Evolutionary conservation across 2,888 invertebrate genomes (phyloP), one percentile per base, ranked within the genome.

Genomic region (Nasonia oneida): DNA sequence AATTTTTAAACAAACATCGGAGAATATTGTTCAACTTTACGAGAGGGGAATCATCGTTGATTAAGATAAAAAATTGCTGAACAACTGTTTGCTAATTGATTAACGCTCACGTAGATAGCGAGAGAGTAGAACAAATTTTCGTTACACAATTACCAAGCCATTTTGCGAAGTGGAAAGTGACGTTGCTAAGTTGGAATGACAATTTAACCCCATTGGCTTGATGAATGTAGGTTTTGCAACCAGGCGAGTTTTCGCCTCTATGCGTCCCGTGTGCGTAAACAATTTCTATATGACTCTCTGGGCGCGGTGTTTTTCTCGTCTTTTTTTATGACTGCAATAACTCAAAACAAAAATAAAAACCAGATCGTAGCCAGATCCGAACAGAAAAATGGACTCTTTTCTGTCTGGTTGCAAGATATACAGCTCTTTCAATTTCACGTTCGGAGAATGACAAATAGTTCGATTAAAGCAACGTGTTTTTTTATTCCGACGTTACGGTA

Each of bases 141-240:
- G 29, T 67, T 67, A 29, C 33, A 33, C 67, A 67, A 67, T 67
- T 29, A 12, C 3, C 67, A 8, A 14, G 23, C 33, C 12, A 15
- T 67, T 67, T 29, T 67, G 14, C 57, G 39, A 77, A 57, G 77
- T 57, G 42, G 77, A 77, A 61, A 64, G 77, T 42, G 77, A 77
- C 61, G 23, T 64, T 77, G 23, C 37, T 39, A 64, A 77, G 39
- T 77, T 77, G 23, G 42, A 64, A 39, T 77, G 77, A 77, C 77
- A 64, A 61, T 77, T 64, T 77, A 64, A 64, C 18, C 14, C 39
- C 8, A 37, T 42, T n/a, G 39, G n/a, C 8, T 10, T 64, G 39
- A 42, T 39, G 57, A 64, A 64, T 64, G 77, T 77, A 37, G 29
- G n/a, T 64, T 64, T 29, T 29, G 29, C 64, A 64, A 23, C 29